These are phyloP conservation scores for Tipula helvola DNA, from an alignment of 2,888 invertebrate species.

Conservation along the genomic window DNA sequence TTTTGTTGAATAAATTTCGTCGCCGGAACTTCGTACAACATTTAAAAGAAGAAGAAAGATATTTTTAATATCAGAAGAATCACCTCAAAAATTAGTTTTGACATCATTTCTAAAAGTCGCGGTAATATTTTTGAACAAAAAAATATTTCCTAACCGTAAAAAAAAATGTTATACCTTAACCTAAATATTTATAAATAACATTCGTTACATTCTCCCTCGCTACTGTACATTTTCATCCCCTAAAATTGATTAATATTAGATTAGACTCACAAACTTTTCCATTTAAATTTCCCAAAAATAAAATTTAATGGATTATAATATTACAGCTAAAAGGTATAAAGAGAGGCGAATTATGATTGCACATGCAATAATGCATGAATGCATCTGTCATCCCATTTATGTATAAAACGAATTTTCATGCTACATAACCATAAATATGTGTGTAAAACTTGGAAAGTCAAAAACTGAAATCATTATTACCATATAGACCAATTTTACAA, in stretches of 20 bases:
- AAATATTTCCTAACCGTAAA: too few species aligned
- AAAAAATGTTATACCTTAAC: too few species aligned
- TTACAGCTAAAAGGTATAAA: not conserved
- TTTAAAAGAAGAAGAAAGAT: too few species aligned
- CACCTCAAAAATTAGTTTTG: too few species aligned
- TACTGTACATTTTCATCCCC: not conserved
- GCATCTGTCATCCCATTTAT: not conserved
- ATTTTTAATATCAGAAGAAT: too few species aligned
- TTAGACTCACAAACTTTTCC: not conserved
- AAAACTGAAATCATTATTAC: not conserved
- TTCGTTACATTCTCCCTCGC: not conserved
- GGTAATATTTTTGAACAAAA: too few species aligned
- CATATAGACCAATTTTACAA: not conserved
- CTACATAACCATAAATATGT: not conserved
- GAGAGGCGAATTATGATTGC: not conserved
- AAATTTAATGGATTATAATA: not conserved
- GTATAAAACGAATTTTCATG: not conserved
- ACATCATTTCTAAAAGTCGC: too few species aligned
- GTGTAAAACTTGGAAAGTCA: not conserved
- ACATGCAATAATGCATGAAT: not conserved
- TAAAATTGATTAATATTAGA: not conserved
- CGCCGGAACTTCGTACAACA: too few species aligned
- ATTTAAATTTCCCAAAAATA: not conserved
- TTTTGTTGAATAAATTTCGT: too few species aligned
- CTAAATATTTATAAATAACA: not conserved